Evolutionary conservation across 2,888 invertebrate species (phyloP), one percentile per base, ranked within the genome.

Genomic region (Drosophila kambysellisi): DNA sequence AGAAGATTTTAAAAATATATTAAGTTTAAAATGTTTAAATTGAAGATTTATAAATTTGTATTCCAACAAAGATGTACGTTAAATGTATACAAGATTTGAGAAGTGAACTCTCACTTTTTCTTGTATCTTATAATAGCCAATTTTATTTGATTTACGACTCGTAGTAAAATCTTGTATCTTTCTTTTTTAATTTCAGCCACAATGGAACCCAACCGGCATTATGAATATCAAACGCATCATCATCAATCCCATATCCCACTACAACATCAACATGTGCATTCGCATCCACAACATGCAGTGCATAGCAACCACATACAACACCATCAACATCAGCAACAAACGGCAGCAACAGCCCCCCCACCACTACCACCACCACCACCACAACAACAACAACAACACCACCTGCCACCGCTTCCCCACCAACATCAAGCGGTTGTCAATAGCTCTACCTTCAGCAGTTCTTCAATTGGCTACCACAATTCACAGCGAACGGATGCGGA

Each of bases 141-240:
- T 5, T 6, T 11, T 1, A 43, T 43, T 46, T 46, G 17, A 37
- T n/a, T 15, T 12, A 15, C 3, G 20, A 41, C 20, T 29, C 25
- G 12, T 51, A 17, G 7, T 33, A 37, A 46, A 29, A 25, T 3
- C 15, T 3, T 8, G 32, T 59, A 20, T 69, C 4, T 48, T 39
- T 1, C 0, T 56, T n/a, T 59, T 58, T n/a, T 57, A 48, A 35
- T 70, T 81, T 33, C 43, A 81, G 77, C 67, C 81, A 85, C 41
- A 73, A 92, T 92, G 92, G 92, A 92, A 76, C 86, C 91, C 54
- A 88, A 90, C 70, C 79, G 90, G 88, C 92, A 88, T 79, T 91
- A 90, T 81, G 92, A 91, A 77, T 88, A 88, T 85, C 81, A 88
- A 70, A 81, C 86, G 54, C 88, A 85, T 88, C 88, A 84, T 83